Conservation (phyloP, 2,797 vertebrate species). For the Spatula clypeata region DNA sequence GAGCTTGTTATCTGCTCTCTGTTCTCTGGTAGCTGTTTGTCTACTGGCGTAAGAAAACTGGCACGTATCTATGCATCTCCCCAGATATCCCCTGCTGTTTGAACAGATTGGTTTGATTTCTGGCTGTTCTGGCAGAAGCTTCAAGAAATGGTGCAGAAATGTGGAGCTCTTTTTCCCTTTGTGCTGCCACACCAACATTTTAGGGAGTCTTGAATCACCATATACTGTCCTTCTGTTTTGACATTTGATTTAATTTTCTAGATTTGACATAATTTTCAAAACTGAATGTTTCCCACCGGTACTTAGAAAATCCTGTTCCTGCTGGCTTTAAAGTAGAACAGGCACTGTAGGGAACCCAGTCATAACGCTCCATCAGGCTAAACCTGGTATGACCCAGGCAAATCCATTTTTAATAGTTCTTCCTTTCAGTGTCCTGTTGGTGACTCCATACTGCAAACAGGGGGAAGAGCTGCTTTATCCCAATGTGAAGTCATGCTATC, state of each 20-base stretch:
- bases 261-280: neutral
- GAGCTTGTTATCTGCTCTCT: neutral
- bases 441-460: neutral
- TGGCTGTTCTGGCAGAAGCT: neutral
- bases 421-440: neutral
- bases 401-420: neutral
- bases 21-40: neutral
- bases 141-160: neutral
- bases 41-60: neutral
- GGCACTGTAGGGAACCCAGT: neutral
- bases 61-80: neutral
- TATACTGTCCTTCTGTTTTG: neutral
- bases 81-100: neutral
- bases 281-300: neutral
- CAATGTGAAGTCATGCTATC: rapidly evolving
- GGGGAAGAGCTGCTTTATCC: neutral
- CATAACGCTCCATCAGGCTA: neutral
- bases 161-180: neutral
- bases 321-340: neutral
- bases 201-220: neutral
- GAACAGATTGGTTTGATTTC: neutral
- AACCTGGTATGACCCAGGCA: neutral
- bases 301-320: neutral
- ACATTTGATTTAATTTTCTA: neutral
- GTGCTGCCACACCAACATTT: neutral